phyloP scores from a whole-genome alignment of 2,113 vertebrate species.

The Mastomys coucha region DNA sequence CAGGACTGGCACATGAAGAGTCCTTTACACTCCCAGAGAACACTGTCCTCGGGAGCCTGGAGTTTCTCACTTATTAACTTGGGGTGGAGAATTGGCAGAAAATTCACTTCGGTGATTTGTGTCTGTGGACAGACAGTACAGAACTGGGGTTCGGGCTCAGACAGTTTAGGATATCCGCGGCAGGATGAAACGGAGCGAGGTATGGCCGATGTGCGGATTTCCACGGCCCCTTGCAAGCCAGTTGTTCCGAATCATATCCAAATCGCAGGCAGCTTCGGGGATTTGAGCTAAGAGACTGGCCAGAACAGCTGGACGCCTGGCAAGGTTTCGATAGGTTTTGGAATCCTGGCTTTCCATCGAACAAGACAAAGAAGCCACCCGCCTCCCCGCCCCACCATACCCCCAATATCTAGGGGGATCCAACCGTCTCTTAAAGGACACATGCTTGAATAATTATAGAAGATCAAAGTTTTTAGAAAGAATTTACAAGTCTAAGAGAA shows the following conservation, averaged over 20 bases:
- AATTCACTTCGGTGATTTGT: constrained; percentile 56
- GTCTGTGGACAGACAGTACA: constrained; percentile 4
- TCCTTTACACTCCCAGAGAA: constrained; percentile 47
- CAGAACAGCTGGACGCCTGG: constrained; percentile 63
- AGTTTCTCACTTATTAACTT: constrained; percentile 62
- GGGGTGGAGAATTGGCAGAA: constrained; percentile 53
- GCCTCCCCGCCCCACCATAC: background rate
- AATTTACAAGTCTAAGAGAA: constrained; percentile 52
- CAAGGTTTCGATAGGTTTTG: constrained; percentile 56
- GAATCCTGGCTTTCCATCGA: constrained; percentile 59
- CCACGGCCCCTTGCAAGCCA: constrained; percentile 24
- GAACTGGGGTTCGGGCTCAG: background rate
- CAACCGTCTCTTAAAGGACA: constrained; percentile 53
- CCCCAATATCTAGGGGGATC: constrained; percentile 41
- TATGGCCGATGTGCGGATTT: constrained; percentile 61
- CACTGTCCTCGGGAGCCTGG: background rate
- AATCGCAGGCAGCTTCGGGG: constrained; percentile 48
- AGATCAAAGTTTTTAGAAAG: constrained; percentile 44
- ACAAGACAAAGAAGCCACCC: constrained; percentile 64
- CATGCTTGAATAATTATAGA: constrained; percentile 58
- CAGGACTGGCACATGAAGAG: background rate
- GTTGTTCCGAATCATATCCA: constrained; percentile 58
- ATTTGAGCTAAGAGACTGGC: constrained; percentile 66
- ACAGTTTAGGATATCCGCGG: constrained; percentile 18
- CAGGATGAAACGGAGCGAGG: constrained; percentile 56